Evolutionary conservation across 2,797 vertebrate species (phyloP).

Genomic region (Rhynchonycteris naso): DNA sequence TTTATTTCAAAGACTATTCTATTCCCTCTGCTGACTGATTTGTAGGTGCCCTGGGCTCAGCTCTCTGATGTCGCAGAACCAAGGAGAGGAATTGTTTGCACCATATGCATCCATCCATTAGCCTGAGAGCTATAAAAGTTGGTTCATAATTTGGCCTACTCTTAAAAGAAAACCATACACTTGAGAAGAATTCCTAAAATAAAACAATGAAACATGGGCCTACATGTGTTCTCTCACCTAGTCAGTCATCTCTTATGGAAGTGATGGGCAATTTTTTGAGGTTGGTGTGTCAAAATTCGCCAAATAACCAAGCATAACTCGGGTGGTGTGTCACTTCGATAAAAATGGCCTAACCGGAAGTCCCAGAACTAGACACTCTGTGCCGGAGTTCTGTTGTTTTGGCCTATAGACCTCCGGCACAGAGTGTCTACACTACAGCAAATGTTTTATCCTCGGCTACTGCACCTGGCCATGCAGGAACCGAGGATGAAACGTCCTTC

Average conservation of each 20-base stretch:
- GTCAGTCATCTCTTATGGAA: not conserved
- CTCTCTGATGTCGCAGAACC: not conserved
- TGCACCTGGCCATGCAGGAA: no score
- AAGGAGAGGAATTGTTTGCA: not conserved
- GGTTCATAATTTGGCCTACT: not conserved
- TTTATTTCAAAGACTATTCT: not conserved
- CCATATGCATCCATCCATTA: not conserved
- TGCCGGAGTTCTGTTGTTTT: no score
- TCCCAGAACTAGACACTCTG: no score
- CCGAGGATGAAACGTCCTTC: no score
- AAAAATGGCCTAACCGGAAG: no score
- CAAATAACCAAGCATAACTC: no score
- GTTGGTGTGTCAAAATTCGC: no score
- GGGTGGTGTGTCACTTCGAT: no score
- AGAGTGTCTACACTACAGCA: no score
- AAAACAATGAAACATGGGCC: not conserved
- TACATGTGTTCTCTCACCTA: not conserved
- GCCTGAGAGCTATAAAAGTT: not conserved
- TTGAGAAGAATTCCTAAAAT: constrained; percentile 47
- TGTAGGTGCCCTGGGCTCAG: not conserved
- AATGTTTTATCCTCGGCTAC: no score
- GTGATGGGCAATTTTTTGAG: no score
- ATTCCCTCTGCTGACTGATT: not conserved
- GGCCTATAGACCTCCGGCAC: no score
- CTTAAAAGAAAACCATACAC: not conserved